Percentiles rank a stretch among this genome's conserved stretches.
These are phyloP conservation scores for Bemisia tabaci DNA, from an alignment of 1,140 invertebrate species.

Conservation along the genomic window DNA sequence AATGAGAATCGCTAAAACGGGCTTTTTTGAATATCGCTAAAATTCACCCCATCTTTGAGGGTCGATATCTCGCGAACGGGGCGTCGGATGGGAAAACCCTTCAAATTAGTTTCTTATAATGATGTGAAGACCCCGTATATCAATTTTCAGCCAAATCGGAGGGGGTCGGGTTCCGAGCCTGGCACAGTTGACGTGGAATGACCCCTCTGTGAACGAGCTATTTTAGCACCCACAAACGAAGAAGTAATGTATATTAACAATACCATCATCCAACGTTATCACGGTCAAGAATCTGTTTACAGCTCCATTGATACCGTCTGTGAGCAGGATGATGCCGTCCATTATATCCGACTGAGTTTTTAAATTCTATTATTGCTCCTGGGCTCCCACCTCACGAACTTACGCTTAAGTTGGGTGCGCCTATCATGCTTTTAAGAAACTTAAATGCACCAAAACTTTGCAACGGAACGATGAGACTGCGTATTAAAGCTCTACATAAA, in stretches of 20 bases:
- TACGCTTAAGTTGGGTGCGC: slow-evolving; percentile 7
- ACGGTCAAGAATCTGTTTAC: slow-evolving; percentile 17
- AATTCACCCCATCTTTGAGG: no score
- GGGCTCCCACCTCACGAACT: slow-evolving; percentile 5
- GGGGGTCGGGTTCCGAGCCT: no score
- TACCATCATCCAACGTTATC: slow-evolving; percentile 17
- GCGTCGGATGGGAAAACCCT: no score
- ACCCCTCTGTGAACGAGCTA: slow-evolving; percentile 28
- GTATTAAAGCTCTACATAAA: no score
- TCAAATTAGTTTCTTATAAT: no score
- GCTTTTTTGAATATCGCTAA: no score
- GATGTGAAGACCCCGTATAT: no score
- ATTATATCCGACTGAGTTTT: slow-evolving; percentile 19
- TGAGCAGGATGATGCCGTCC: slow-evolving; percentile 23
- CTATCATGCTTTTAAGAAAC: slow-evolving; percentile 30
- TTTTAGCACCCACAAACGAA: slow-evolving; percentile 30
- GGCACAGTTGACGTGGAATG: no score
- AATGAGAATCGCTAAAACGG: no score
- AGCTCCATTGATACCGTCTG: slow-evolving; percentile 28
- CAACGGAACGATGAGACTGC: slow-evolving; percentile 25
- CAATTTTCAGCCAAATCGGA: no score
- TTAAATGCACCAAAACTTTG: slow-evolving; percentile 26
- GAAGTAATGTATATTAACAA: slow-evolving; percentile 29
- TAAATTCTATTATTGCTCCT: slow-evolving; percentile 10
- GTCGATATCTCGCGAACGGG: no score